Evolutionary conservation across 2,113 vertebrate species (phyloP).

Genomic region (Coregonus clupeaformis): DNA sequence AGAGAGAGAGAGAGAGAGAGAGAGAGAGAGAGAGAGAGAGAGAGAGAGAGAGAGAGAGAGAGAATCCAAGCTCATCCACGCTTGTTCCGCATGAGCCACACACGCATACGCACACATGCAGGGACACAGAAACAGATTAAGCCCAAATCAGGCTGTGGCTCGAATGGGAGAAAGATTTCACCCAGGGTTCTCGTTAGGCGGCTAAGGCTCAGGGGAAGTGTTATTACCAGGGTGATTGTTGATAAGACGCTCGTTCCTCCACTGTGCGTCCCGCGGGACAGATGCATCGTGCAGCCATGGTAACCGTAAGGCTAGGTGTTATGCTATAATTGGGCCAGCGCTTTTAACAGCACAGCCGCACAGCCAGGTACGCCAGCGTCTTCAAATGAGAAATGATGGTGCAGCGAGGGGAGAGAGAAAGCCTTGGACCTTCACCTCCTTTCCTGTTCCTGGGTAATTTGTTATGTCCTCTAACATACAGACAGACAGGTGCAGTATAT

Average conservation of each 20-base stretch:
- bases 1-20: slow-evolving; percentile 9
- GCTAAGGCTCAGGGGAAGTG: slow-evolving; percentile 79
- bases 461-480: not conserved
- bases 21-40: not conserved
- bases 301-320: slow-evolving; percentile 86
- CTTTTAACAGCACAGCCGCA: slow-evolving; percentile 74
- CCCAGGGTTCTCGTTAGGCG: slow-evolving; percentile 79
- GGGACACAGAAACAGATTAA: slow-evolving; percentile 76
- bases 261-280: slow-evolving; percentile 82
- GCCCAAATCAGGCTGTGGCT: slow-evolving; percentile 81
- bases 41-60: slow-evolving; percentile 1
- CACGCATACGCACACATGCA: slow-evolving; percentile 35
- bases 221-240: slow-evolving; percentile 83
- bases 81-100: slow-evolving; percentile 5
- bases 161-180: slow-evolving; percentile 81
- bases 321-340: slow-evolving; percentile 84
- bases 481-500: not conserved
- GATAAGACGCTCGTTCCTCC: slow-evolving; percentile 88
- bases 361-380: slow-evolving; percentile 79
- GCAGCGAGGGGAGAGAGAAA: slow-evolving; percentile 38
- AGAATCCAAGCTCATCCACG: not conserved
- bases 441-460: slow-evolving; percentile 26
- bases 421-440: slow-evolving; percentile 39
- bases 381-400: slow-evolving; percentile 78
- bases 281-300: slow-evolving; percentile 89